A percentile compares a stretch with the other conserved stretches of the same genome.
These are phyloP conservation scores for Ceramica pisi DNA, from an alignment of 2,888 invertebrate species.

Conservation along the genomic window DNA sequence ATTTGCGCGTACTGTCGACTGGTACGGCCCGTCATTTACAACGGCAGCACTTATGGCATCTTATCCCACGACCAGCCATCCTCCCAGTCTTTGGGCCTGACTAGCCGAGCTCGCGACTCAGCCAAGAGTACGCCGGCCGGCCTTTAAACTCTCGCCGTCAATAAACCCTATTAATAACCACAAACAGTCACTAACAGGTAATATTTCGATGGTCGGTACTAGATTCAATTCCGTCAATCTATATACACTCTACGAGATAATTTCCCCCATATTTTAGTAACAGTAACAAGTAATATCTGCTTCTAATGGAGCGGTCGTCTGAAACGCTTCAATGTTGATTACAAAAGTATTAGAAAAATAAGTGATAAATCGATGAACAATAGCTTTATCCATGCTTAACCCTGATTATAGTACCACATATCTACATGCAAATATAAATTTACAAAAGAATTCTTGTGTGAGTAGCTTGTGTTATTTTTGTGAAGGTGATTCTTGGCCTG, in stretches of 20 bases:
- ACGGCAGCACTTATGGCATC: neutral
- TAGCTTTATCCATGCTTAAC: constrained; percentile 56
- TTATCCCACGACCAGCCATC: neutral
- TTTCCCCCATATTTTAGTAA: constrained; percentile 33
- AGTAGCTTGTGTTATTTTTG: constrained; percentile 27
- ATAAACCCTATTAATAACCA: neutral
- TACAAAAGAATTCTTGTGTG: constrained; percentile 30
- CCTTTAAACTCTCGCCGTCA: no score
- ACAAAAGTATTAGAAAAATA: constrained; percentile 39
- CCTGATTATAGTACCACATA: constrained; percentile 34
- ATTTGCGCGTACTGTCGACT: neutral
- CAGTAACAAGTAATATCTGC: constrained; percentile 52
- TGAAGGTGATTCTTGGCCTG: constrained; percentile 22
- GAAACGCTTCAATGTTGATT: constrained; percentile 52
- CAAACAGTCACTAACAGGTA: neutral
- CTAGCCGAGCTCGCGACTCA: neutral
- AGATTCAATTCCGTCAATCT: constrained; percentile 13
- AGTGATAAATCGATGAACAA: constrained; percentile 35
- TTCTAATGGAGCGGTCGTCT: constrained; percentile 42
- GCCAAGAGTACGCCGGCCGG: neutral
- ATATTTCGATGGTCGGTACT: neutral
- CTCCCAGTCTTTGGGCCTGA: neutral
- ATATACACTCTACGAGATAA: constrained; percentile 37
- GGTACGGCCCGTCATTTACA: neutral
- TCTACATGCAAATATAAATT: constrained; percentile 57